These are phyloP conservation scores for Hydrozoanthus tunicans DNA, from an alignment of 64 coral and sea anemone genomes.

Conservation along the genomic window DNA sequence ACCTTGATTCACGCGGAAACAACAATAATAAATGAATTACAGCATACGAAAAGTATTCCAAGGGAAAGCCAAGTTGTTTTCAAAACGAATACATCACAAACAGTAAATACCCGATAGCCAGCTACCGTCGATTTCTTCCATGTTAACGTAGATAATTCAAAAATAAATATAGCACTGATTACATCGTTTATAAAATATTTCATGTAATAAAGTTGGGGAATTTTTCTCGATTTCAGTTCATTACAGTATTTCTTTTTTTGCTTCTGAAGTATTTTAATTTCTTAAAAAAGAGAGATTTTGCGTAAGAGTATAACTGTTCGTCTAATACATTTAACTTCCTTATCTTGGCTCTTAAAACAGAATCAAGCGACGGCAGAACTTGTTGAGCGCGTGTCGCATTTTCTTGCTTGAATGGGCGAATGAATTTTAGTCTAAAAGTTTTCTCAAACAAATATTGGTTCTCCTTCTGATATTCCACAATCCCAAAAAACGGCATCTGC, in stretches of 20 bases:
- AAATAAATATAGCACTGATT: too few relatives aligned
- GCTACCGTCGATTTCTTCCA: neutral
- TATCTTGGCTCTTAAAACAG: neutral
- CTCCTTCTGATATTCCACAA: conserved; percentile 89
- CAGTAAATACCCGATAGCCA: neutral
- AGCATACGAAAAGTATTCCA: too few relatives aligned
- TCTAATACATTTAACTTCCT: conserved; percentile 56
- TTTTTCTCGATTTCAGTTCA: neutral
- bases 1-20: neutral
- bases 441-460: conserved; percentile 97
- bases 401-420: conserved; percentile 66
- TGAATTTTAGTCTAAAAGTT: conserved; percentile 90
- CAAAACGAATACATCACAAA: neutral
- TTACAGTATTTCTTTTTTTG: neutral
- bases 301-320: conserved; percentile 50
- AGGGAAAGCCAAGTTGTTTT: neutral
- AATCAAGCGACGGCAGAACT: conserved; percentile 19
- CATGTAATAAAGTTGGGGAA: too few relatives aligned
- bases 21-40: neutral
- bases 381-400: conserved; percentile 29
- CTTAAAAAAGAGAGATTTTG: conserved; percentile 65
- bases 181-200: too few relatives aligned
- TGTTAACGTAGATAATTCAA: neutral
- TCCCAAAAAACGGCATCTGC: conserved; percentile 95
- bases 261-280: conserved; percentile 57